Conservation (phyloP, 2,797 vertebrate genomes). For the Delichon dasypus region DNA sequence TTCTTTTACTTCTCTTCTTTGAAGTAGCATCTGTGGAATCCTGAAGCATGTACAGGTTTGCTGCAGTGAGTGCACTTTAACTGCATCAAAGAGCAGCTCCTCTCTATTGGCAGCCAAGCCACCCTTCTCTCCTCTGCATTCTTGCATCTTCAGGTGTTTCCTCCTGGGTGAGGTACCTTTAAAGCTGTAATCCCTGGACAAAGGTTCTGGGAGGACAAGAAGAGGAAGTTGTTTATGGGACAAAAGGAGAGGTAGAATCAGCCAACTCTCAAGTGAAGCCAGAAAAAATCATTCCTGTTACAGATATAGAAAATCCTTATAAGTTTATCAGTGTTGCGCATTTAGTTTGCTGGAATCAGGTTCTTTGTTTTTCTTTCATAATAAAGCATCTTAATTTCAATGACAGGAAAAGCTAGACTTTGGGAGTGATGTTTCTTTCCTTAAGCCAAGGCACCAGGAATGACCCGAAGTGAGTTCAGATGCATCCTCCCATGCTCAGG, state of each 20-base stretch:
- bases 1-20: background rate
- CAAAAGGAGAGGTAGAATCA: background rate
- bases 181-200: background rate
- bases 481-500: background rate
- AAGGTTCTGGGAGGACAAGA: background rate
- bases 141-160: background rate
- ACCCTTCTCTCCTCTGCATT: background rate
- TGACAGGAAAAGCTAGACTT: background rate
- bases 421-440: background rate
- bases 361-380: background rate
- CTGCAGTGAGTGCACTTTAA: background rate
- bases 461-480: background rate
- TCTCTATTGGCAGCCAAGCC: background rate
- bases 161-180: background rate
- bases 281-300: background rate
- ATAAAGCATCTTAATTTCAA: background rate
- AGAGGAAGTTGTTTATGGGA: background rate
- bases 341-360: background rate
- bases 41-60: background rate
- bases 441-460: background rate
- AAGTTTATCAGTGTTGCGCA: background rate
- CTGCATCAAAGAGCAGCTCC: background rate
- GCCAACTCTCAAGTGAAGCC: background rate
- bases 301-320: background rate
- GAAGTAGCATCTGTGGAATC: background rate